phyloP scores from a whole-genome alignment of 2,888 invertebrate genomes.

The Acronicta alni region DNA sequence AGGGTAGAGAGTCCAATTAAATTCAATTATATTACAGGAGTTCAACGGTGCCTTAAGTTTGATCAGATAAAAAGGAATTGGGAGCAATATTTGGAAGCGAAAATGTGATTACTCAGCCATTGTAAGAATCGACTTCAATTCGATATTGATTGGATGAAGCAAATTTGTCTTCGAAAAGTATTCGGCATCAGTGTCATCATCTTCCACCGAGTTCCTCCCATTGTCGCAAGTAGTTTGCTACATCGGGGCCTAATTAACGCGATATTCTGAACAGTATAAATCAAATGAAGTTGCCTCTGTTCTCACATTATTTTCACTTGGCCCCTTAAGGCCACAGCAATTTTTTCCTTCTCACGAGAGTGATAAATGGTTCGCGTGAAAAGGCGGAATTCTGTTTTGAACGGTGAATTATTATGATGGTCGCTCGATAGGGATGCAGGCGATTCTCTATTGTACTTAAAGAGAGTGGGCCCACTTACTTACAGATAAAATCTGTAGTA shows the following conservation, averaged over 20 bases:
- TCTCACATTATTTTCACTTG: slow-evolving; percentile 74
- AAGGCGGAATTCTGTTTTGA: slow-evolving; percentile 71
- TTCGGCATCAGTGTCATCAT: background rate
- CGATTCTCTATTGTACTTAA: slow-evolving; percentile 35
- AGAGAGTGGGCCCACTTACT: slow-evolving; percentile 25
- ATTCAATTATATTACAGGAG: slow-evolving; percentile 60
- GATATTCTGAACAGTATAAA: slow-evolving; percentile 67
- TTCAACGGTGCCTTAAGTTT: slow-evolving; percentile 43
- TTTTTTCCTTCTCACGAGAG: slow-evolving; percentile 75
- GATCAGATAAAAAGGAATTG: slow-evolving; percentile 43
- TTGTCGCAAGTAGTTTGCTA: slow-evolving; percentile 40
- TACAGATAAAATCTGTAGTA: slow-evolving; percentile 17
- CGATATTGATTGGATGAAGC: slow-evolving; percentile 32
- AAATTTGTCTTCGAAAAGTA: slow-evolving; percentile 13
- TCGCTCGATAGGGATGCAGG: slow-evolving; percentile 45
- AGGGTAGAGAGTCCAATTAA: slow-evolving; percentile 65
- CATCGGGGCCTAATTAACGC: slow-evolving; percentile 70
- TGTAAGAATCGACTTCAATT: slow-evolving; percentile 32
- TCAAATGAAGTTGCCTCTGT: slow-evolving; percentile 69
- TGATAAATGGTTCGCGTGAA: slow-evolving; percentile 79
- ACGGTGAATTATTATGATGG: slow-evolving; percentile 64
- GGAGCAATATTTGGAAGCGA: slow-evolving; percentile 30
- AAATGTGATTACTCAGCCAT: slow-evolving; percentile 39
- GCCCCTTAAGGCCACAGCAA: slow-evolving; percentile 72
- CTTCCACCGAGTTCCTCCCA: slow-evolving; percentile 6